Percentiles rank a stretch among this genome's conserved stretches.
Evolutionary conservation across 1,140 invertebrate species (phyloP).

Genomic region (Melitaea cinxia): DNA sequence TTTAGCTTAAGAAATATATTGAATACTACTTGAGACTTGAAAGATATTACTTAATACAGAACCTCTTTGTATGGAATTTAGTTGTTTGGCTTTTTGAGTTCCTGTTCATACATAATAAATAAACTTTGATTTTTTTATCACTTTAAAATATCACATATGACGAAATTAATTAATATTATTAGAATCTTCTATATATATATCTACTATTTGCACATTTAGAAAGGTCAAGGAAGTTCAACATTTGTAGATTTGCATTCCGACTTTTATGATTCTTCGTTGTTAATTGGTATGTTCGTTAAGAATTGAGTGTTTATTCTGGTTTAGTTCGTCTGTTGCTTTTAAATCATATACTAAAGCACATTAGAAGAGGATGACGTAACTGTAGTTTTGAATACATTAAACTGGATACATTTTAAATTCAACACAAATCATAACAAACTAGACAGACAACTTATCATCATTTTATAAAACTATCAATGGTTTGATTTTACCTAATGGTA

Average conservation of each 20-base stretch:
- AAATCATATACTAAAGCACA: conserved; percentile 26
- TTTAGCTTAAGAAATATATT: too few relatives aligned
- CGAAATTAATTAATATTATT: conserved; percentile 2
- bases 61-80: too few relatives aligned
- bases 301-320: conserved; percentile 21
- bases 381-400: neutral
- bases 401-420: conserved; percentile 15
- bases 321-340: conserved; percentile 23
- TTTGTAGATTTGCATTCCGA: conserved; percentile 20
- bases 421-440: conserved; percentile 7
- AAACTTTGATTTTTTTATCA: too few relatives aligned
- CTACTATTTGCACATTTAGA: neutral
- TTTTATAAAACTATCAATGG: too few relatives aligned
- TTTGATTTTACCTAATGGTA: too few relatives aligned
- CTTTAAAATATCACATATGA: neutral
- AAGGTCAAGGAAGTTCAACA: conserved; percentile 23
- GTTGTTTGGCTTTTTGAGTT: too few relatives aligned
- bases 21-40: too few relatives aligned
- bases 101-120: too few relatives aligned
- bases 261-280: conserved; percentile 11
- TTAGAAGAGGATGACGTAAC: conserved; percentile 24
- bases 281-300: conserved; percentile 27
- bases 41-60: too few relatives aligned
- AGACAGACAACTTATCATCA: neutral
- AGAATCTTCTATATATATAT: neutral